Evolutionary conservation across 2,113 vertebrate species (phyloP).

Genomic region (Pterocles gutturalis): DNA sequence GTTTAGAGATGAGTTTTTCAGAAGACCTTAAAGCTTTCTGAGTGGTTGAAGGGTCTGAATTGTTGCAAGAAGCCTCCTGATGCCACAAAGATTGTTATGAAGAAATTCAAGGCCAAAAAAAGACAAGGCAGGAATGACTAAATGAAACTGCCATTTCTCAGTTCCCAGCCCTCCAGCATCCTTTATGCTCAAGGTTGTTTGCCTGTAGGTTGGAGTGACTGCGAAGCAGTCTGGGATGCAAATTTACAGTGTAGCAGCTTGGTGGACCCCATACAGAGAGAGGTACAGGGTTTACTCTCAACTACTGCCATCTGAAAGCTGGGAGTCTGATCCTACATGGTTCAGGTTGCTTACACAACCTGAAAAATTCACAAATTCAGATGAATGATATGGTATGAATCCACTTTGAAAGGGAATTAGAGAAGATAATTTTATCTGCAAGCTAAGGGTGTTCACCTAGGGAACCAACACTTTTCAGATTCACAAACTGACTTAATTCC

Average conservation of each 20-base stretch:
- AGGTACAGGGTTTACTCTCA: neutral
- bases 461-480: neutral
- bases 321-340: neutral
- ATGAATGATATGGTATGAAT: neutral
- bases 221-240: neutral
- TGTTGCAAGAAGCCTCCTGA: neutral
- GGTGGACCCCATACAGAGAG: neutral
- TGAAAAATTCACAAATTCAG: neutral
- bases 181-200: neutral
- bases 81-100: neutral
- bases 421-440: neutral
- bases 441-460: neutral
- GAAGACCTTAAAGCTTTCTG: neutral
- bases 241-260: neutral
- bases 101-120: neutral
- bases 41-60: neutral
- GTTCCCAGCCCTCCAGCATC: neutral
- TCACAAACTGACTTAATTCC: neutral
- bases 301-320: neutral
- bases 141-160: neutral
- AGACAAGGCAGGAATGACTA: neutral
- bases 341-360: neutral
- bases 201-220: neutral
- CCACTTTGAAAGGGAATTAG: neutral
- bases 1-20: neutral